These are phyloP conservation scores for Plectropomus leopardus DNA, from an alignment of 2,113 vertebrate species.

Conservation along the genomic window DNA sequence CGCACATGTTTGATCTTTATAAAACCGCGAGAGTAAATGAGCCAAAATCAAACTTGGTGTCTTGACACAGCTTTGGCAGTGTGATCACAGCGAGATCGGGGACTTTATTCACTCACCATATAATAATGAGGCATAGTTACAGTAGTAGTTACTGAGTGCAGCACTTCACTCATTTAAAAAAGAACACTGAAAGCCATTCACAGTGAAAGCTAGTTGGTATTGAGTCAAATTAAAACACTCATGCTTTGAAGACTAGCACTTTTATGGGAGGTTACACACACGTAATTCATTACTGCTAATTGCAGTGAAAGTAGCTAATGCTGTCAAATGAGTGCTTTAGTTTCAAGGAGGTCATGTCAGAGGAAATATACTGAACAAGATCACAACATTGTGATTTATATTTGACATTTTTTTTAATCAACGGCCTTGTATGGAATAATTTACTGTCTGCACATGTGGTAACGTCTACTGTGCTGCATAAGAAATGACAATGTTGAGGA, in stretches of 20 bases:
- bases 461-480: background rate
- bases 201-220: constrained; percentile 52
- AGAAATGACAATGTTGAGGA: constrained; percentile 36
- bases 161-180: constrained; percentile 52
- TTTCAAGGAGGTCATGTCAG: constrained; percentile 54
- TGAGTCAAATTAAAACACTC: constrained; percentile 62
- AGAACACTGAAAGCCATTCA: constrained; percentile 52
- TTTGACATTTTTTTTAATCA: constrained; percentile 61
- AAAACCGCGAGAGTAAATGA: constrained; percentile 21
- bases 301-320: constrained; percentile 69
- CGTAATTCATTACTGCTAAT: constrained; percentile 72
- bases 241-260: constrained; percentile 61
- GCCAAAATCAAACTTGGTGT: constrained; percentile 9
- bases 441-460: constrained; percentile 31
- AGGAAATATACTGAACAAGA: constrained; percentile 56
- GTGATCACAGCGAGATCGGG: constrained; percentile 39
- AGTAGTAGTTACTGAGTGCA: constrained; percentile 5
- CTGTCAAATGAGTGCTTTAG: constrained; percentile 62
- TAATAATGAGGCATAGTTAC: constrained; percentile 44
- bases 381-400: constrained; percentile 63
- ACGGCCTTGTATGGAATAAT: constrained; percentile 47
- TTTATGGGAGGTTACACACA: constrained; percentile 60
- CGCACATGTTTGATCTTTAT: background rate
- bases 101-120: constrained; percentile 32
- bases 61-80: constrained; percentile 30